Conservation (phyloP, 2,797 vertebrate species). For the Numenius phaeopus region DNA sequence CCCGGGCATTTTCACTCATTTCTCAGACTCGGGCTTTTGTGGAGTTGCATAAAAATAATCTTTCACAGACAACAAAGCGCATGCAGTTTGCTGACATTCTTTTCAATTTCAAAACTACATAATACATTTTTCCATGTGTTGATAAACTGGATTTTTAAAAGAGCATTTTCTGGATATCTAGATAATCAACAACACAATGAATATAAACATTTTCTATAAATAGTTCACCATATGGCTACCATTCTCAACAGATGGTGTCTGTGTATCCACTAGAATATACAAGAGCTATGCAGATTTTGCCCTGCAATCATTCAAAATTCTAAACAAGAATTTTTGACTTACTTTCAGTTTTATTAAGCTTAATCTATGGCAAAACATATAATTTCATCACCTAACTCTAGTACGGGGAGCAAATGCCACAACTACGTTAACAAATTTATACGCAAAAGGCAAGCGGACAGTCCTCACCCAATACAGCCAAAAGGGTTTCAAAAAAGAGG, state of each 20-base stretch:
- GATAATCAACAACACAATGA: conserved; percentile 87
- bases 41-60: conserved; percentile 1
- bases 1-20: conserved; percentile 71
- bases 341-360: background rate
- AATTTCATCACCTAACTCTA: background rate
- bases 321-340: conserved; percentile 10
- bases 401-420: background rate
- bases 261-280: conserved; percentile 79
- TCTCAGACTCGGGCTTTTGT: conserved; percentile 43
- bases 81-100: conserved; percentile 17
- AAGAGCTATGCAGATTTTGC: conserved; percentile 66
- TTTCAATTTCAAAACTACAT: conserved; percentile 64
- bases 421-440: background rate
- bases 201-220: conserved; percentile 92
- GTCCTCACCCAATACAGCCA: background rate
- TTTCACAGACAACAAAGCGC: conserved; percentile 17
- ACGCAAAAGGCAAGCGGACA: background rate
- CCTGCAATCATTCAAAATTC: conserved; percentile 47
- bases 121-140: conserved; percentile 80
- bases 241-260: conserved; percentile 85
- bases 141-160: conserved; percentile 72
- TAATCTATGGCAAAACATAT: background rate
- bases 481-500: background rate
- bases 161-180: conserved; percentile 79
- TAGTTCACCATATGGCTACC: conserved; percentile 88